phyloP scores from a whole-genome alignment of 2,113 vertebrate genomes.

The Setophaga coronata region DNA sequence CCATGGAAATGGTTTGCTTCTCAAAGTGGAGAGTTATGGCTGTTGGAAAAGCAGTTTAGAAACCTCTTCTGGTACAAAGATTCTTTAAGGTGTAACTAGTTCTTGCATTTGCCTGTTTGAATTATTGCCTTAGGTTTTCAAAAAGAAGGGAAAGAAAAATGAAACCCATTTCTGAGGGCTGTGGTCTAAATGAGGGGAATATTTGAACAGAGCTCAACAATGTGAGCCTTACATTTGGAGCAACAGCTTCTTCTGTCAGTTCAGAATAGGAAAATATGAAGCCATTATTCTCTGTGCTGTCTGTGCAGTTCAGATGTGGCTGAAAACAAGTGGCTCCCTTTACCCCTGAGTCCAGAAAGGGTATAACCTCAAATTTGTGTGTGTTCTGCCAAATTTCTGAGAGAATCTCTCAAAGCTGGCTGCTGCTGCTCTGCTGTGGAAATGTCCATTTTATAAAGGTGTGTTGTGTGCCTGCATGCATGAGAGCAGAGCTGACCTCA shows the following conservation, averaged over 20 bases:
- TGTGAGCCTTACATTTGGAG: background rate
- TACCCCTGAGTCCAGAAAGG: background rate
- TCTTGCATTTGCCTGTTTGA: background rate
- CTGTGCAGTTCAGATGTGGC: background rate
- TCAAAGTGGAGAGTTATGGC: background rate
- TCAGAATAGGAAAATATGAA: background rate
- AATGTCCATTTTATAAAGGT: background rate
- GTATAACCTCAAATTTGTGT: background rate
- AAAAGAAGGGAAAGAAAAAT: background rate
- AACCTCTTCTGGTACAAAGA: background rate
- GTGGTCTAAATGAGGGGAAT: background rate
- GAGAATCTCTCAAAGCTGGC: background rate
- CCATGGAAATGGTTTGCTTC: background rate
- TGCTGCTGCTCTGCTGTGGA: background rate
- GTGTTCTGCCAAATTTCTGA: too few relatives aligned
- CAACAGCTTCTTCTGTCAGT: fast-evolving
- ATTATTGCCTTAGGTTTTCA: background rate
- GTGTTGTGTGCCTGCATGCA: background rate
- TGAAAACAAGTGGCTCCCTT: background rate
- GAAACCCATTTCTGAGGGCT: background rate
- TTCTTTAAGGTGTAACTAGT: background rate
- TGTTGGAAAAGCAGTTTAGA: background rate
- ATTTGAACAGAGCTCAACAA: background rate
- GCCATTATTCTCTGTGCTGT: background rate
- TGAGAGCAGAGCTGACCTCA: background rate